phyloP scores from a whole-genome alignment of 2,113 vertebrate species.

The Labeo catla region DNA sequence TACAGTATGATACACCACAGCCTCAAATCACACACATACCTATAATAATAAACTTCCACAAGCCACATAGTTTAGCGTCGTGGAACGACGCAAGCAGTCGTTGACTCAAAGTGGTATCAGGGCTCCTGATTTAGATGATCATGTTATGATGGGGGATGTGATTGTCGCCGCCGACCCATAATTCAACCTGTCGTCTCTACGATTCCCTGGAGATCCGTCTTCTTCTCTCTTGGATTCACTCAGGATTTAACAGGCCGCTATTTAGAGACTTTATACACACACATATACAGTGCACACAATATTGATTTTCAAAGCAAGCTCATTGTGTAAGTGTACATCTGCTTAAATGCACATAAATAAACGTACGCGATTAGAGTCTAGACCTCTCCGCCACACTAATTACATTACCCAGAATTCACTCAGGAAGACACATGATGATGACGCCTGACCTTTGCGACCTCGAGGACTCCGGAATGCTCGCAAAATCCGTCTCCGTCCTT shows the following conservation, averaged over 20 bases:
- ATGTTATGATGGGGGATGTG: constrained; percentile 54
- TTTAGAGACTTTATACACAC: not conserved
- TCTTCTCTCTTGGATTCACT: constrained; percentile 1
- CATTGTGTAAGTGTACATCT: not conserved
- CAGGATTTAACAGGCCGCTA: not conserved
- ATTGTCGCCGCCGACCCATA: constrained; percentile 54
- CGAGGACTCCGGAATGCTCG: constrained; percentile 27
- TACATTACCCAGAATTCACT: constrained; percentile 56
- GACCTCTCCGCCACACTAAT: constrained; percentile 48
- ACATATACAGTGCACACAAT: not conserved
- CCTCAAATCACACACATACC: constrained; percentile 31
- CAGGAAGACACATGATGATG: constrained; percentile 53
- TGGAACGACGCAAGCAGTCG: not conserved
- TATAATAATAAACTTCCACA: constrained; percentile 40
- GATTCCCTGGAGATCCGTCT: constrained; percentile 37
- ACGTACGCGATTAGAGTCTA: constrained; percentile 8
- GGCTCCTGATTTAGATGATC: constrained; percentile 50
- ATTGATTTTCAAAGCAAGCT: not conserved
- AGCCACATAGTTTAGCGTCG: not conserved
- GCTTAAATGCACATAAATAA: constrained; percentile 15
- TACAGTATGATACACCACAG: constrained; percentile 1
- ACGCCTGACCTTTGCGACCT: constrained; percentile 60
- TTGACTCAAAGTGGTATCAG: constrained; percentile 26
- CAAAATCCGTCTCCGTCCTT: constrained; percentile 45
- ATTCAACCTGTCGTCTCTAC: constrained; percentile 43